Conservation (phyloP, 2,888 invertebrate species). For the Apeira syringaria region DNA sequence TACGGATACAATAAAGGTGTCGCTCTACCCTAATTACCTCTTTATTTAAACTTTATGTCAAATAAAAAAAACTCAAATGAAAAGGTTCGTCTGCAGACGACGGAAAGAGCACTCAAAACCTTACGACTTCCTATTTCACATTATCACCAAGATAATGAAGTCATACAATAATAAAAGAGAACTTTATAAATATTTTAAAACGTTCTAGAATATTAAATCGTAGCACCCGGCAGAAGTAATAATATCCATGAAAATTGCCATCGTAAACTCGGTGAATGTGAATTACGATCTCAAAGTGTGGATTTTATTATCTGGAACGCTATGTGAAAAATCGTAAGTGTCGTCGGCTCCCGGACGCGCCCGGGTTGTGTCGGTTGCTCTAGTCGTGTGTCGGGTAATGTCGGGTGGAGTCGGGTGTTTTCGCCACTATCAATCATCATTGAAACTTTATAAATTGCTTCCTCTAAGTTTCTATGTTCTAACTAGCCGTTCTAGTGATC, state of each 20-base stretch:
- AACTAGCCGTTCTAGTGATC: conserved; percentile 32
- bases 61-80: no score
- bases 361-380: conserved; percentile 10
- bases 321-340: conserved; percentile 58
- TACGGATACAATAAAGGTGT: no score
- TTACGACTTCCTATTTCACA: conserved; percentile 28
- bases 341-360: conserved; percentile 31
- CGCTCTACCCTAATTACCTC: no score
- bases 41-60: no score
- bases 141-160: conserved; percentile 47
- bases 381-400: conserved; percentile 22
- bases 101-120: conserved; percentile 21
- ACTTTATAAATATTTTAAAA: conserved; percentile 78
- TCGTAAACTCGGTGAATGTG: conserved; percentile 70
- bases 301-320: conserved; percentile 70
- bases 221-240: conserved; percentile 66
- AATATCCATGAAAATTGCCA: conserved; percentile 69
- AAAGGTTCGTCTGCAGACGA: conserved; percentile 2
- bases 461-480: conserved; percentile 53
- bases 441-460: conserved; percentile 79
- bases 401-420: conserved; percentile 45
- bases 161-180: conserved; percentile 49
- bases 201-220: conserved; percentile 73
- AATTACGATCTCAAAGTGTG: conserved; percentile 73
- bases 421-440: conserved; percentile 69